These are phyloP conservation scores for Tenthredo scrophulariae DNA, from an alignment of 2,888 invertebrate genomes.

Conservation along the genomic window DNA sequence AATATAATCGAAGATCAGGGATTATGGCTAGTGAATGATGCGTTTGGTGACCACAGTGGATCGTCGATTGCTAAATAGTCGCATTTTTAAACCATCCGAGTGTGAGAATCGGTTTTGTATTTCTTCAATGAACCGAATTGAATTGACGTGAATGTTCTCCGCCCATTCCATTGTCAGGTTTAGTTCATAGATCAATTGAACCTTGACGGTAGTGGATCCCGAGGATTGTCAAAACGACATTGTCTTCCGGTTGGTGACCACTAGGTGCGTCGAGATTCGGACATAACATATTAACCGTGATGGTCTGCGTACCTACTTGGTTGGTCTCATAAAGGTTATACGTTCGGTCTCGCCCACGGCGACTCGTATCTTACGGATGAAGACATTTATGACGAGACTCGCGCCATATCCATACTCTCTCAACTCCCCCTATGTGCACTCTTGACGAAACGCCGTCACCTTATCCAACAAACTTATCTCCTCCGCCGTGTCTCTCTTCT, in stretches of 20 bases:
- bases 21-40: background rate
- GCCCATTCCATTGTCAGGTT: background rate
- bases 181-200: background rate
- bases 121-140: background rate
- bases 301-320: background rate
- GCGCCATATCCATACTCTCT: conserved; percentile 60
- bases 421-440: background rate
- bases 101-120: background rate
- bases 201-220: conserved; percentile 20
- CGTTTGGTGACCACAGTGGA: background rate
- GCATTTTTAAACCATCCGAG: background rate
- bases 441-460: conserved; percentile 10
- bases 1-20: background rate
- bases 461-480: conserved; percentile 45
- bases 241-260: conserved; percentile 26
- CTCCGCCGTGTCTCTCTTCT: background rate
- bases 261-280: background rate
- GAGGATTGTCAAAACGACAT: background rate
- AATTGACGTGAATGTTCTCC: background rate
- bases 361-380: conserved; percentile 77
- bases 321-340: conserved; percentile 59
- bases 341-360: conserved; percentile 72
- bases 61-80: background rate
- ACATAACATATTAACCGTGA: background rate
- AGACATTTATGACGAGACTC: conserved; percentile 77